A percentile compares a stretch with the other conserved stretches of the same genome.
phyloP scores from a whole-genome alignment of 35 echinoderm and acorn worm genomes.

The Hemicentrotus pulcherrimus region DNA sequence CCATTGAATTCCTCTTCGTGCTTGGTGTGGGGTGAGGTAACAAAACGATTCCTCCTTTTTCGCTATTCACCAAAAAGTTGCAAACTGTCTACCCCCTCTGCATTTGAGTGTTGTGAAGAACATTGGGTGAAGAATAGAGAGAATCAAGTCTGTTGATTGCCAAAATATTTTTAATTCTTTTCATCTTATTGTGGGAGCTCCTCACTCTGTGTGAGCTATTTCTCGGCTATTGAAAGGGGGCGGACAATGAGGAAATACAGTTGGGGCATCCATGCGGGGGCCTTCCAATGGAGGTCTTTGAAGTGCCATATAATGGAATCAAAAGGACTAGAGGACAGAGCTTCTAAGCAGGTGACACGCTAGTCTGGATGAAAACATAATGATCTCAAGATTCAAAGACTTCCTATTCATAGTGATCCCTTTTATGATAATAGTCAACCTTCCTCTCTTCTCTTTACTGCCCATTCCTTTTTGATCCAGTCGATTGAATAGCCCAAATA shows the following conservation, averaged over 20 bases:
- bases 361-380: background rate
- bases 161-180: conserved; percentile 41
- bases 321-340: background rate
- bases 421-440: background rate
- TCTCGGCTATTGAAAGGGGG: background rate
- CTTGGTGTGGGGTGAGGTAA: conserved; percentile 3
- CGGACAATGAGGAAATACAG: conserved; percentile 17
- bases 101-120: background rate
- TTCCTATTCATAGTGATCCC: conserved; percentile 10
- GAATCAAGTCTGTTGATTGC: conserved; percentile 41
- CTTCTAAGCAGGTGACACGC: background rate
- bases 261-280: background rate
- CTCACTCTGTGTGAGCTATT: background rate
- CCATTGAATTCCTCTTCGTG: background rate
- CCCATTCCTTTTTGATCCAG: background rate
- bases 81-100: background rate
- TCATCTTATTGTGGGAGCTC: conserved; percentile 22
- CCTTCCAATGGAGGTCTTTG: background rate
- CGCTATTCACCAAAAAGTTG: background rate
- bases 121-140: background rate
- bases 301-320: background rate
- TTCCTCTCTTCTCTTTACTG: background rate
- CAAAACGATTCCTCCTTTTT: conserved; percentile 2
- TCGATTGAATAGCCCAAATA: background rate
- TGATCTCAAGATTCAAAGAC: background rate